Evolutionary conservation across 1,140 invertebrate species (phyloP).

Genomic region (Nylanderia fulva): DNA sequence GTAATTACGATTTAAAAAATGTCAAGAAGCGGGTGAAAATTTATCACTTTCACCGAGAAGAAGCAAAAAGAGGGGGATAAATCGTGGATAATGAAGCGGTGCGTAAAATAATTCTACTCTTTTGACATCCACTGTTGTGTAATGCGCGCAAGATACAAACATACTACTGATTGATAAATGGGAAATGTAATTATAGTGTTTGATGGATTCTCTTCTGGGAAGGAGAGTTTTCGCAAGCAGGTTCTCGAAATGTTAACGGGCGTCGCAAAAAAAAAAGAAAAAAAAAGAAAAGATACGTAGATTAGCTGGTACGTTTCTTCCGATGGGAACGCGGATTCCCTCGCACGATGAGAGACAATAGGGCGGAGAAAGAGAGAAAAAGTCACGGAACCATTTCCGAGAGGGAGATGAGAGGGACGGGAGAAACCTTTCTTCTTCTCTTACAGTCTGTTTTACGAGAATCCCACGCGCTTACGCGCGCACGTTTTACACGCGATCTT

Average conservation of each 20-base stretch:
- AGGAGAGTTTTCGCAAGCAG: background rate
- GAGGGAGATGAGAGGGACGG: background rate
- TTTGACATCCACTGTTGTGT: background rate
- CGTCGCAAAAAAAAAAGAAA: background rate
- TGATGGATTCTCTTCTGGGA: background rate
- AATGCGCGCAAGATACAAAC: slow-evolving; percentile 1
- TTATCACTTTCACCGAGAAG: slow-evolving; percentile 30
- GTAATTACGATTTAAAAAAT: background rate
- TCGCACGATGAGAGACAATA: slow-evolving; percentile 37
- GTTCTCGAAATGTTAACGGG: slow-evolving; percentile 5
- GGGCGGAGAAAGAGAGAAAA: background rate
- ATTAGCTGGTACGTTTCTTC: background rate
- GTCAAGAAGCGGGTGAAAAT: background rate
- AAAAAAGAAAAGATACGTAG: background rate
- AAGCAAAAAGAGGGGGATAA: too few species aligned
- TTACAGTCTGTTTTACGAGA: background rate
- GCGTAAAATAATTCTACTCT: slow-evolving; percentile 23
- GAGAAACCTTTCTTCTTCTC: background rate
- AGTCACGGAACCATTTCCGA: background rate
- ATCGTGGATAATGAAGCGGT: background rate
- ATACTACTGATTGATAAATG: slow-evolving; percentile 37
- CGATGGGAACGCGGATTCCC: slow-evolving; percentile 33
- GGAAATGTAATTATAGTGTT: slow-evolving; percentile 18
- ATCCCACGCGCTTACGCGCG: slow-evolving; percentile 6
- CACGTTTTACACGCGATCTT: background rate